phyloP scores from a whole-genome alignment of 2,797 vertebrate genomes.

The Clarias laeviceps region DNA sequence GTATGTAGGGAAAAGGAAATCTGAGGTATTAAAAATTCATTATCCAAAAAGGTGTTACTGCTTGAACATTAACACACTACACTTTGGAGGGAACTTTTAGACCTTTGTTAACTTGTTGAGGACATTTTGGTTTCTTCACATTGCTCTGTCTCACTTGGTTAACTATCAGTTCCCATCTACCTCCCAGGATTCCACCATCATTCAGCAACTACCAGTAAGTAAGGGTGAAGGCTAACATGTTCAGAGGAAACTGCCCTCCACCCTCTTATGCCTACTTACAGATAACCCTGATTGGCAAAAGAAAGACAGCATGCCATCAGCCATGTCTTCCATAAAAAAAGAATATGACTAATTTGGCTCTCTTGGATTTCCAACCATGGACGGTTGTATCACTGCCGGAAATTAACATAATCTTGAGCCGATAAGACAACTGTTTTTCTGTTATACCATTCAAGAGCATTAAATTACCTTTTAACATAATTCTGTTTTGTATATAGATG shows the following conservation, averaged over 20 bases:
- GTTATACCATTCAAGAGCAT: neutral
- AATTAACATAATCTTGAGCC: neutral
- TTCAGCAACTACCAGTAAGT: too few species aligned
- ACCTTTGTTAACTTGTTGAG: too few species aligned
- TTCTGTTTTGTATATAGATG: neutral
- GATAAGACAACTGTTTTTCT: neutral
- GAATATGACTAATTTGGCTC: neutral
- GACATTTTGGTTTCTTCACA: neutral
- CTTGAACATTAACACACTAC: too few species aligned
- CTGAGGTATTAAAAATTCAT: too few species aligned
- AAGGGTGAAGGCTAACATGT: neutral
- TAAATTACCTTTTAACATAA: neutral
- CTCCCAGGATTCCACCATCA: neutral
- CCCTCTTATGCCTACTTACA: neutral
- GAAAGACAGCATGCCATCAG: neutral
- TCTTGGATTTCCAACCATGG: neutral
- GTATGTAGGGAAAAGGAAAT: too few species aligned
- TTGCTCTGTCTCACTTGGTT: neutral
- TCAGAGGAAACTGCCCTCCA: neutral
- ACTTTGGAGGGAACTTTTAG: too few species aligned
- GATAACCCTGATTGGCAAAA: neutral
- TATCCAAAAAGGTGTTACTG: too few species aligned
- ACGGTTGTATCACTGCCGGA: neutral
- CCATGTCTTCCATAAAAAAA: neutral
- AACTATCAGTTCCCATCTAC: neutral